phyloP scores from a whole-genome alignment of 2,797 vertebrate genomes.

The Catostomus latipinnis region DNA sequence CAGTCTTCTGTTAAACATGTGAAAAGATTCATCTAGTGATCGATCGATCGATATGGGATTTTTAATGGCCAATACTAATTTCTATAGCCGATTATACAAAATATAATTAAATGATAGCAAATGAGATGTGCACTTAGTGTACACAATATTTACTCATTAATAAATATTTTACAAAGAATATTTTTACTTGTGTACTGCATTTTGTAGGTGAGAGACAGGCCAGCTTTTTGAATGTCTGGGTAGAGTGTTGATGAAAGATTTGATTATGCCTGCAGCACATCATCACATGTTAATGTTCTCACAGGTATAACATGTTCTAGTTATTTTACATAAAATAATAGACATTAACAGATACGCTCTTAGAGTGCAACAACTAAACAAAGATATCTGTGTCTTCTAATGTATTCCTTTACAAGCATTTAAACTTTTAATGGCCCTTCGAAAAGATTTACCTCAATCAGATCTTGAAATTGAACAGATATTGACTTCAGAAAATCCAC shows the following conservation, averaged over 20 bases:
- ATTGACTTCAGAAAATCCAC: not conserved
- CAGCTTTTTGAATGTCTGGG: constrained; percentile 43
- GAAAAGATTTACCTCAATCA: too few species aligned
- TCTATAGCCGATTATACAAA: too few species aligned
- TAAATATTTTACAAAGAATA: not conserved
- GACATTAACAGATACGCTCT: not conserved
- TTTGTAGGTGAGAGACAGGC: constrained; percentile 45
- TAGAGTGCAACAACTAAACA: constrained; percentile 4
- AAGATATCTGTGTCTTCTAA: constrained; percentile 20
- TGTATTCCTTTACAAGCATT: constrained; percentile 6
- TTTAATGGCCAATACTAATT: too few species aligned
- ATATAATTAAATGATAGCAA: too few species aligned
- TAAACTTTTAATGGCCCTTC: not conserved
- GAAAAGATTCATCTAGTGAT: too few species aligned
- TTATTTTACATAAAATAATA: constrained; percentile 9
- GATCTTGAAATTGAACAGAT: too few species aligned
- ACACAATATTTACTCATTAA: too few species aligned
- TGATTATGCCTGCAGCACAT: constrained; percentile 18
- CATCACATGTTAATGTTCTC: constrained; percentile 17
- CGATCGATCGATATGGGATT: too few species aligned
- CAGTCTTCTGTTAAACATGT: not conserved
- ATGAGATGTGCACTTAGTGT: too few species aligned
- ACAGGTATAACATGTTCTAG: constrained; percentile 30
- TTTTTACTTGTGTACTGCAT: constrained; percentile 7
- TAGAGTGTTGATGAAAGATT: constrained; percentile 18